Evolutionary conservation across 2,113 vertebrate genomes (phyloP), one percentile per base, ranked within the genome.

Genomic region (Nesoenas mayeri): DNA sequence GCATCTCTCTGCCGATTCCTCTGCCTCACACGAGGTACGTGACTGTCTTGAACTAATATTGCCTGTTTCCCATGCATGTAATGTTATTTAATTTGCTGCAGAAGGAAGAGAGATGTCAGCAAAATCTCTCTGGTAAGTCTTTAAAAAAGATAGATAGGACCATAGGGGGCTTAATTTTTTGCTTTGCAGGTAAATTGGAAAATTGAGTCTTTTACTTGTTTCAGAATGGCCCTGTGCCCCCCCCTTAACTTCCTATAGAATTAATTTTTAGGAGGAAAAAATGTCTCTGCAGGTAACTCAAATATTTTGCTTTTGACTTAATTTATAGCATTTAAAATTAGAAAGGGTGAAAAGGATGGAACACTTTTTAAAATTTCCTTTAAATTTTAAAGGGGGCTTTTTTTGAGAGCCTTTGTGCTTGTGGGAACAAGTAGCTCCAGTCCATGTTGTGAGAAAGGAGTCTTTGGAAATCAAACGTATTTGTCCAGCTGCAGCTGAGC

Each of bases 1-100:
- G 99, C 97, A 99, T 99, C 97, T 99, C 99, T 48, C 97, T 99
- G 96, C 99, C 99, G 8, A 99, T 99, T 94, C 99, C 99, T 25
- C 97, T 99, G 92, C 99, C 99, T 81, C 99, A 99, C 81, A 99
- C 99, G 31, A 98, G 99, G 99, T 99, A 98, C 0, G 95, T 96
- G 65, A 3, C 70, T 8, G 20, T 15, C 31, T 53, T 9, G 15
- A 15, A 11, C 3, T 10, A 6, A 3, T 0, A 0, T 6, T 36
- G 40, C 12, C 87, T 79, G 22, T 36, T 44, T 31, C 56, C 42
- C 2, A 0, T 42, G 47, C 61, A 3, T 6, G 1, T 15, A 21
- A 4, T 28, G 47, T 0, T 32, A 42, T 73, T 79, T 32, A 12
- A 31, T 85, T 54, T 79, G 19, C 54, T 81, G 1, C 66, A 54